A percentile compares a stretch with the other conserved stretches of the same genome.
These are phyloP conservation scores for Stigmatopora argus DNA, from an alignment of 2,113 vertebrate genomes.

Conservation along the genomic window DNA sequence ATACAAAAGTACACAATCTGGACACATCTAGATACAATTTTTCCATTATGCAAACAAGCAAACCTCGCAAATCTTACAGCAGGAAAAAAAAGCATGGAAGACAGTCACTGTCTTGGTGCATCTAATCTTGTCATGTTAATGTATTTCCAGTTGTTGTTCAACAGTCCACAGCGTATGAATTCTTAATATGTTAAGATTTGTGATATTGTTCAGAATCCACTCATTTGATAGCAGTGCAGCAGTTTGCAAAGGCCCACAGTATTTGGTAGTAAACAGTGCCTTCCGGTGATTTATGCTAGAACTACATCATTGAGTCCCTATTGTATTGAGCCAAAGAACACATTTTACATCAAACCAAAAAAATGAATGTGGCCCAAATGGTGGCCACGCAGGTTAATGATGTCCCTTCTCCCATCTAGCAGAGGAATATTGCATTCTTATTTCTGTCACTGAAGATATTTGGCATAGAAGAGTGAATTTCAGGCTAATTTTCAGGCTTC, in stretches of 20 bases:
- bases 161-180: conserved; percentile 1
- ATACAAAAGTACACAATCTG: conserved; percentile 6
- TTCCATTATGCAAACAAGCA: conserved; percentile 2
- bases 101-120: not conserved
- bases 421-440: not conserved
- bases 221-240: conserved; percentile 18
- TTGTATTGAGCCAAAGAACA: not conserved
- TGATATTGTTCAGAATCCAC: not conserved
- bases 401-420: not conserved
- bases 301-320: conserved; percentile 38
- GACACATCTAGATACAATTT: conserved; percentile 1
- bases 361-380: not conserved
- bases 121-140: conserved; percentile 8
- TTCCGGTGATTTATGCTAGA: conserved; percentile 58
- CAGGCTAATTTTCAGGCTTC: not conserved
- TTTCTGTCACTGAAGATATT: not conserved
- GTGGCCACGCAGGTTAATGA: not conserved
- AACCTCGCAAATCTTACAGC: not conserved
- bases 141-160: conserved; percentile 1
- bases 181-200: not conserved
- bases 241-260: conserved; percentile 14
- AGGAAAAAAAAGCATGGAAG: not conserved
- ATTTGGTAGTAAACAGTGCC: conserved; percentile 68
- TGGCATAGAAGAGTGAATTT: not conserved
- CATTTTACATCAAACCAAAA: not conserved